Evolutionary conservation across 2,113 vertebrate species (phyloP).

Genomic region (Antechinus flavipes): DNA sequence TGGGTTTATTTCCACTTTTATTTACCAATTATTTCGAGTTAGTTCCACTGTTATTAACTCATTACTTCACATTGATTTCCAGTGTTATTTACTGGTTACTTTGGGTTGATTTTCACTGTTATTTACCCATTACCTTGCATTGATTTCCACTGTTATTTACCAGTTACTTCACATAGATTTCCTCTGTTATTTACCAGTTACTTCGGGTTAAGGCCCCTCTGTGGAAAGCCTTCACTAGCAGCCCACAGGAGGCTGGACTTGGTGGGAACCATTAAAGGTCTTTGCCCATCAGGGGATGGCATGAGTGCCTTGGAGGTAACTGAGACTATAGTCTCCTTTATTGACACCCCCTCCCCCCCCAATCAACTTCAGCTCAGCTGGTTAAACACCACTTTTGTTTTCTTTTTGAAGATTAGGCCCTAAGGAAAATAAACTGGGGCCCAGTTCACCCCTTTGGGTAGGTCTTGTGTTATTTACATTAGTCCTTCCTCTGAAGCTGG

Average conservation of each 20-base stretch:
- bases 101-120: too few species aligned
- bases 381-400: constrained; percentile 6
- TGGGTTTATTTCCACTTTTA: background rate
- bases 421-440: background rate
- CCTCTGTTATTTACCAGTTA: too few species aligned
- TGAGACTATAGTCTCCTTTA: background rate
- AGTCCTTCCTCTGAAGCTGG: background rate
- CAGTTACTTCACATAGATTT: too few species aligned
- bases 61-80: too few species aligned
- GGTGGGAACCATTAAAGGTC: background rate
- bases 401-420: background rate
- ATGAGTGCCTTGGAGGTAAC: background rate
- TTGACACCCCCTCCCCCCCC: background rate
- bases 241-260: background rate
- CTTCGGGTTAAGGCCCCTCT: background rate
- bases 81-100: too few species aligned
- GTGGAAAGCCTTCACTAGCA: background rate
- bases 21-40: too few species aligned
- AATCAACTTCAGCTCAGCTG: background rate
- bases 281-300: background rate
- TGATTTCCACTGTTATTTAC: too few species aligned
- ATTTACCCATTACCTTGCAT: too few species aligned
- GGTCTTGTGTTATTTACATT: background rate
- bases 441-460: background rate
- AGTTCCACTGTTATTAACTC: too few species aligned